A percentile compares a stretch with the other conserved stretches of the same genome.
Evolutionary conservation across 2,113 vertebrate species (phyloP).

Genomic region (Pollimyrus isidori): DNA sequence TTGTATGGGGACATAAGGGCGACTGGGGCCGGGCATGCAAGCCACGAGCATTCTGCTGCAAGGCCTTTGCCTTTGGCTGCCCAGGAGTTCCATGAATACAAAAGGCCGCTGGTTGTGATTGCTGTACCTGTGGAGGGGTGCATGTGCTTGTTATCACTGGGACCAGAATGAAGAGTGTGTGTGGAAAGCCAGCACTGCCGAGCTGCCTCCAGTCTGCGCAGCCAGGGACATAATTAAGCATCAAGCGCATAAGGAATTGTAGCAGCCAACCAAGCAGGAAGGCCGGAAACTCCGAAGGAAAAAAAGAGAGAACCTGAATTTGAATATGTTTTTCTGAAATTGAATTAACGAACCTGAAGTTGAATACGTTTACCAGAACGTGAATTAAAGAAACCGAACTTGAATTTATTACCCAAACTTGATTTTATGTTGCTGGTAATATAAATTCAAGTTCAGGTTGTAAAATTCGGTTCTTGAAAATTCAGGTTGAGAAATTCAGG

Average conservation of each 20-base stretch:
- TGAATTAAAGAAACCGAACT: neutral
- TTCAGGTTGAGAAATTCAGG: neutral
- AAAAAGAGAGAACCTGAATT: neutral
- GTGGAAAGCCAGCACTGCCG: neutral
- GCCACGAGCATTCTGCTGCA: conserved; percentile 32
- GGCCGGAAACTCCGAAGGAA: neutral
- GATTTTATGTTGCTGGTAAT: no score
- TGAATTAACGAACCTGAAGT: neutral
- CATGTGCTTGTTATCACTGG: neutral
- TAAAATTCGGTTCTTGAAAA: neutral
- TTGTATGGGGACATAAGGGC: conserved; percentile 14
- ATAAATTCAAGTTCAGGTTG: no score
- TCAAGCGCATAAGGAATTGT: neutral
- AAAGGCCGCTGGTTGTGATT: neutral
- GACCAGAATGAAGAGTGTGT: neutral
- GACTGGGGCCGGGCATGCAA: neutral
- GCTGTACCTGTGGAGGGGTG: neutral
- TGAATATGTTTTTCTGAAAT: no score
- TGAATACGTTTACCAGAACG: neutral
- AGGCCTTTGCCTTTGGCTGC: conserved; percentile 16
- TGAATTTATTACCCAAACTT: no score
- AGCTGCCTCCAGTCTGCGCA: neutral
- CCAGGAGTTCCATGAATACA: neutral
- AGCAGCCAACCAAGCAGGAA: neutral
- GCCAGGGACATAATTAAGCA: neutral